Evolutionary conservation across 2,797 vertebrate genomes (phyloP), one percentile per base, ranked within the genome.

Genomic region (Meriones psammophilus): DNA sequence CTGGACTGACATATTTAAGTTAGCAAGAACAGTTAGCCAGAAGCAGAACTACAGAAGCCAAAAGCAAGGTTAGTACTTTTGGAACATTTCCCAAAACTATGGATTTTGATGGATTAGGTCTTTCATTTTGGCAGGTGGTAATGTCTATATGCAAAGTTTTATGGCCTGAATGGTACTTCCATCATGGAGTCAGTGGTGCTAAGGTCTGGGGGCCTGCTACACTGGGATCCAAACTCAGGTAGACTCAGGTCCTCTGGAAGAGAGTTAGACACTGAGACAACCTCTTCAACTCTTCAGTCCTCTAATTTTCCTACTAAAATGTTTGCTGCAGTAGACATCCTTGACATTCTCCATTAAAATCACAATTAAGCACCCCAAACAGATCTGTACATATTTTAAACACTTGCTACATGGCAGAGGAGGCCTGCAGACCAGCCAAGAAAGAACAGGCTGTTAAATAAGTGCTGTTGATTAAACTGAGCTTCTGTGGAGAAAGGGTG

Each of bases 231-330:
- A 78, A 78, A 54, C 46, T 54, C 28, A 2, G 76, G 76, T 20
- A 28, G 15, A 33, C 46, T 4, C 50, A 50, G 50, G 50, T 50
- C 50, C 50, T 50, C 50, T 50, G 46, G 46, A 20, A 77, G 28
- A 50, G 46, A 42, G 42, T 78, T 9, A 10, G 46, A 1, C 76
- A 2, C 74, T 77, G 74, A 50, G 42, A 5, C 42, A 50, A 77
- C 7, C 74, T 77, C 28, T 15, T 26, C 74, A 77, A 42, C 24
- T 7, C 42, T 42, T 77, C 74, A 17, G 4, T 71, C 36, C 81
- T 81, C 10, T 28, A n/a, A 66, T 81, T 94, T 92, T 89, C 69
- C 56, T 79, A 66, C 83, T 94, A 92, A 92, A 95, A 88, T 10
- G 74, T 91, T 84, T 94, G 87, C 64, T 94, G 36, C 64, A 89